Evolutionary conservation across 2,113 vertebrate genomes (phyloP), one percentile per base, ranked within the genome.

Genomic region (Desmodus rotundus): DNA sequence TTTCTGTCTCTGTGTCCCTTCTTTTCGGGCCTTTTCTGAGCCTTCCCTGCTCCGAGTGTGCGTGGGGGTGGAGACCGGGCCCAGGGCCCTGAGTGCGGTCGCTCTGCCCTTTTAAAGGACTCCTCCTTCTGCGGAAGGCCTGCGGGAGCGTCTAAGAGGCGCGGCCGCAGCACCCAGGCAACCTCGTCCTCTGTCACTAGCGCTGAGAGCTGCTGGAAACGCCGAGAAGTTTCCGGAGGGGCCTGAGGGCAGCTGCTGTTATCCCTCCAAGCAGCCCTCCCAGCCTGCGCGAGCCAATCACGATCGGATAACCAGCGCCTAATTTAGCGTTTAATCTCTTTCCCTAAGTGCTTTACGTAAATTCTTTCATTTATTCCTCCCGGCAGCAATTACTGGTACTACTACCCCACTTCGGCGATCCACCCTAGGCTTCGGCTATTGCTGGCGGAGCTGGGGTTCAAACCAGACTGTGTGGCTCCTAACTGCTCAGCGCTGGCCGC

Each of bases 41-140:
- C 2, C 45, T 65, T 38, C 61, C 22, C 22, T 3, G 0, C 41
- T 74, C 24, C 4, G 41, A 0, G 0, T 14, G 9, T 12, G 14
- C 9, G 2, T 28, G 22, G 3, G n/a, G 10, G 5, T 3, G 1
- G 33, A 50, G 65, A 17, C 14, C 3, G 7, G 41, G 19, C 14
- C 6, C 0, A 0, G 2, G 61, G 28, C 31, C 56, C 13, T 5
- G 1, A 31, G 33, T 38, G 16, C 5, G 1, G 31, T 28, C 0
- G 0, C 22, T 17, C 47, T 16, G 7, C 19, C 11, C 22, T 70
- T 77, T 38, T 41, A 28, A 38, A n/a, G 0, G 10, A 20, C n/a
- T 2, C 16, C 8, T n/a, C 3, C 9, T 9, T 41, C 61, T 28
- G 38, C 45, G 0, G 1, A 61, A 7, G 43, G 67, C 31, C n/a